Evolutionary conservation across 2,888 invertebrate species (phyloP), one percentile per base, ranked within the genome.

Genomic region (Seira sanloemensis): DNA sequence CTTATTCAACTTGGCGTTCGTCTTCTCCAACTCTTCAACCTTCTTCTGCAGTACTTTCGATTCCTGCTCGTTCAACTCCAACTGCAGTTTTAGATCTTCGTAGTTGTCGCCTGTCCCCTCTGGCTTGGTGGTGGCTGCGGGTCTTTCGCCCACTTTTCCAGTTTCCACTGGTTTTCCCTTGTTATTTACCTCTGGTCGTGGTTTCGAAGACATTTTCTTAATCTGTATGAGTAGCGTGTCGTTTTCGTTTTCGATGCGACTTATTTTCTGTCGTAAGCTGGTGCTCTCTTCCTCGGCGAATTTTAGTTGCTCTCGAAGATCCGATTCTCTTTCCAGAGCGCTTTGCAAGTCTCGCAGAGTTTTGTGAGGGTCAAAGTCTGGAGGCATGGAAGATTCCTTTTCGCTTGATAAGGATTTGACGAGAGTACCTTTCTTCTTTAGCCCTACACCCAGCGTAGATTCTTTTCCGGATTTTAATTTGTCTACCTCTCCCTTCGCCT

Each of bases 211-310:
- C 95, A 98, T 95, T 94, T 97, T 97, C 94, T 97, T 96, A 93
- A 98, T 94, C 94, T 98, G 98, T 93, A 96, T 94, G 92, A 96
- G 95, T 92, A 98, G 94, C 90, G 96, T 96, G 92, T 98, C 98
- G 93, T 98, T 98, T 93, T 98, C 98, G 92, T 97, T 97, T 93
- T 98, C 98, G 91, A 98, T 94, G 91, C 97, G 95, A 91, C 96
- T 94, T 91, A 97, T 94, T 96, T 88, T 88, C 72, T 88, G 87
- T 46, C 88, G 27, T 16, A 88, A 72, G 54, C 86, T 88, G 0
- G 71, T 86, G 67, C 95, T 96, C 94, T 98, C 98, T 92, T 97
- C 97, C 91, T 98, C 98, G 16, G 97, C 95, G 91, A 97, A 98
- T 87, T 95, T 94, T 12, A 98, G 92, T 91, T 98, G 98, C 91